Conservation (phyloP, 2,797 vertebrate species). For the Lophius americanus region DNA sequence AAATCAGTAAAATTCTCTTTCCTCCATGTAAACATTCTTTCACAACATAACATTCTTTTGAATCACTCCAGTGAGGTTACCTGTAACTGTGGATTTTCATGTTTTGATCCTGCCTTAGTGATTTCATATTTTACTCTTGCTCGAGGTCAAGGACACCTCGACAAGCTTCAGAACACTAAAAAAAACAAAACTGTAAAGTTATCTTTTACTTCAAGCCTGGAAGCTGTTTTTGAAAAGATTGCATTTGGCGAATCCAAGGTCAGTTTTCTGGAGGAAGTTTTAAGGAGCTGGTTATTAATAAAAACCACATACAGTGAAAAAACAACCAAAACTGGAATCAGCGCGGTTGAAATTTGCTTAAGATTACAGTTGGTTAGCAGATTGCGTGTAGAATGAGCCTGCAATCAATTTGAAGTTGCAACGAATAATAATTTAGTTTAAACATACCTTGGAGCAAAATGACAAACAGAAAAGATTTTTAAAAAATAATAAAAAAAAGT, state of each 20-base stretch:
- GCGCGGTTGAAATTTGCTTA: constrained; percentile 21
- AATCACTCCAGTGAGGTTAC: background rate
- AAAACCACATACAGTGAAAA: constrained; percentile 27
- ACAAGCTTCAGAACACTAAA: background rate
- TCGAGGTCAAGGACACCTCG: background rate
- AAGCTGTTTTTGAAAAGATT: background rate
- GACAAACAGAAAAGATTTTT: constrained; percentile 37
- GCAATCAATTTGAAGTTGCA: constrained; percentile 54
- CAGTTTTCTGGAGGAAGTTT: constrained; percentile 1
- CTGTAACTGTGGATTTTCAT: background rate
- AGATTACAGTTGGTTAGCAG: constrained; percentile 49
- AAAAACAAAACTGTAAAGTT: background rate
- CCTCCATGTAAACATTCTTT: background rate
- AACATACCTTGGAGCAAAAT: constrained; percentile 50
- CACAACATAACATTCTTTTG: background rate
- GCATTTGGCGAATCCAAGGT: background rate
- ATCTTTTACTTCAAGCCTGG: background rate
- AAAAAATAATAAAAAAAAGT: constrained; percentile 6
- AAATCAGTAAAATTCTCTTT: too few relatives aligned
- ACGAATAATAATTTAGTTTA: constrained; percentile 37
- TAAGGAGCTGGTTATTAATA: constrained; percentile 8
- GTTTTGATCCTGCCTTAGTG: background rate
- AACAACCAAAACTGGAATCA: constrained; percentile 33
- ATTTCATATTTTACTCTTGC: background rate
- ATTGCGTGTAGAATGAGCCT: constrained; percentile 36